phyloP scores from a whole-genome alignment of 2,797 vertebrate species.

The Poecilia picta region DNA sequence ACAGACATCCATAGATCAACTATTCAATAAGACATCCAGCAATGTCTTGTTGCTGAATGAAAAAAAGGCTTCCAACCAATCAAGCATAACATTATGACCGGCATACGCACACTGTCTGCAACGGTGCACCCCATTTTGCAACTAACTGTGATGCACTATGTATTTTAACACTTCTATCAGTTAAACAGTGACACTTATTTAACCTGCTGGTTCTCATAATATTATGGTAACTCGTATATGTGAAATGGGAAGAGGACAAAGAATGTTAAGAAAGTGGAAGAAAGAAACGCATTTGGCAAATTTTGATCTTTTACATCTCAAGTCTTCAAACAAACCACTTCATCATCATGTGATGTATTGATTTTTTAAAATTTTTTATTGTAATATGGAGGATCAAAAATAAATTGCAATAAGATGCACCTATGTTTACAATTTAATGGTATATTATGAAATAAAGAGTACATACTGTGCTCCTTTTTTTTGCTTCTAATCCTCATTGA shows the following conservation, averaged over 20 bases:
- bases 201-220: not conserved
- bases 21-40: constrained; percentile 27
- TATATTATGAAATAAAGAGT: not conserved
- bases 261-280: not conserved
- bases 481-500: not conserved
- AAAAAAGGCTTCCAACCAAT: not conserved
- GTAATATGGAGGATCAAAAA: not conserved
- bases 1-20: constrained; percentile 29
- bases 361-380: not conserved
- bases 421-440: not conserved
- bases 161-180: not conserved
- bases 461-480: not conserved
- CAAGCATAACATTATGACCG: not conserved
- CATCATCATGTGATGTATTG: not conserved
- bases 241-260: not conserved
- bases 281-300: not conserved
- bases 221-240: not conserved
- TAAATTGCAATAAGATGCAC: not conserved
- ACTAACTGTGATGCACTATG: not conserved
- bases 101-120: not conserved
- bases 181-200: not conserved
- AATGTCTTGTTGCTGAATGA: constrained; percentile 1
- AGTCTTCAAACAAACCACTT: not conserved
- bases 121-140: not conserved
- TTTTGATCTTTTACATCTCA: not conserved